phyloP scores from a whole-genome alignment of 2,113 vertebrate species.

The Scatophagus argus region DNA sequence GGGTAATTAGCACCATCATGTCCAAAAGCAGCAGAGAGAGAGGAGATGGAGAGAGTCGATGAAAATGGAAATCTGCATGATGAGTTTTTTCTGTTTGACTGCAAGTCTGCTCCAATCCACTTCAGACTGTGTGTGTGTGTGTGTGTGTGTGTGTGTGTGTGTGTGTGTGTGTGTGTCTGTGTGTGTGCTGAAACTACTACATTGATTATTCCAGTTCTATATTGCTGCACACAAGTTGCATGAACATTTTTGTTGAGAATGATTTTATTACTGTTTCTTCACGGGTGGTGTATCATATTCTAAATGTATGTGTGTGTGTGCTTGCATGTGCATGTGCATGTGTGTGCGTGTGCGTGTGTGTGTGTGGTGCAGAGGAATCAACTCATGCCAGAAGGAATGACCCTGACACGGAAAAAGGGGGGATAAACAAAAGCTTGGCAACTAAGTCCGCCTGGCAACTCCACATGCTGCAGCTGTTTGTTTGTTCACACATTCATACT shows the following conservation, averaged over 20 bases:
- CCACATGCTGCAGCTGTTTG: conserved; percentile 44
- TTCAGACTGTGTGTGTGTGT: background rate
- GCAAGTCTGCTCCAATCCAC: conserved; percentile 6
- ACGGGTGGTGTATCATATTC: background rate
- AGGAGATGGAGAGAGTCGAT: conserved; percentile 30
- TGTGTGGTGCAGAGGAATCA: background rate
- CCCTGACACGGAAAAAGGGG: conserved; percentile 51
- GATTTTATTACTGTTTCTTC: background rate
- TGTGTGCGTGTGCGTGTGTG: background rate
- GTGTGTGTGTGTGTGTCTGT: conserved; percentile 8
- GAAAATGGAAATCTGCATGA: conserved; percentile 52
- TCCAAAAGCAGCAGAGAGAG: conserved; percentile 42
- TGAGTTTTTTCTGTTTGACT: conserved; percentile 51
- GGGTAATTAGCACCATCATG: conserved; percentile 63
- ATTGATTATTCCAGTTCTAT: conserved; percentile 4
- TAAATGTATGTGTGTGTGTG: background rate
- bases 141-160: conserved; percentile 9
- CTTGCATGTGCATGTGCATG: conserved; percentile 14
- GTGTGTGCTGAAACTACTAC: background rate
- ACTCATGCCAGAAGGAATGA: conserved; percentile 38
- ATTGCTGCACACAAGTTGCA: background rate
- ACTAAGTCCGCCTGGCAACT: conserved; percentile 31
- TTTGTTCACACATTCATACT: conserved; percentile 44
- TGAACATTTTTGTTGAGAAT: background rate
- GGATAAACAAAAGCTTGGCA: conserved; percentile 60